A percentile compares a stretch with the other conserved stretches of the same genome.
Evolutionary conservation across 2,797 vertebrate genomes (phyloP).

Genomic region (Urocyon cinereoargenteus): DNA sequence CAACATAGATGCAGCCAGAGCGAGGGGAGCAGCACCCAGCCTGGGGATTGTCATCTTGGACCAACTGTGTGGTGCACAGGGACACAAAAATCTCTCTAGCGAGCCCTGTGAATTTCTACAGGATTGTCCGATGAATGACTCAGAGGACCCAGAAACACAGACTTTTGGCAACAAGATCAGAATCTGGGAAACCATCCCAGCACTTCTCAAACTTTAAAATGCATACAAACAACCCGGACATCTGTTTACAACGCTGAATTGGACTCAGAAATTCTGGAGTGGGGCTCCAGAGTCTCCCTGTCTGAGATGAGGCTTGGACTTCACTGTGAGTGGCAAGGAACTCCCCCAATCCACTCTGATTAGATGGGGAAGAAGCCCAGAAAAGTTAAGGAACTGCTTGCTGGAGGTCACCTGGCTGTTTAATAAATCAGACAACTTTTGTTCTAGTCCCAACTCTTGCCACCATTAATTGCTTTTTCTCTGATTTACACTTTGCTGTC

Average conservation of each 20-base stretch:
- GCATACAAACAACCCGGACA: neutral
- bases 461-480: neutral
- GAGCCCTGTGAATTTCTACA: neutral
- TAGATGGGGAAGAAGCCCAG: no score
- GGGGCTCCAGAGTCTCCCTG: neutral
- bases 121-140: neutral
- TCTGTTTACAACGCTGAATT: neutral
- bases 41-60: fast-evolving
- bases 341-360: neutral
- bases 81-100: neutral
- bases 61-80: fast-evolving
- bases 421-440: no score
- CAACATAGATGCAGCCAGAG: neutral
- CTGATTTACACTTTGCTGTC: neutral
- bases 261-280: fast-evolving
- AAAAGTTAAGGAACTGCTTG: neutral
- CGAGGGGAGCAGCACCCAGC: neutral
- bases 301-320: neutral
- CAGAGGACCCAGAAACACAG: neutral
- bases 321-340: neutral
- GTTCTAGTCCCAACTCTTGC: neutral
- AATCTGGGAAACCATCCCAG: neutral
- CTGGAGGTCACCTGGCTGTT: neutral
- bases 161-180: neutral
- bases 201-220: neutral